Evolutionary conservation across 2,888 invertebrate genomes (phyloP), one percentile per base, ranked within the genome.

Genomic region (Dichetophora obliterata): DNA sequence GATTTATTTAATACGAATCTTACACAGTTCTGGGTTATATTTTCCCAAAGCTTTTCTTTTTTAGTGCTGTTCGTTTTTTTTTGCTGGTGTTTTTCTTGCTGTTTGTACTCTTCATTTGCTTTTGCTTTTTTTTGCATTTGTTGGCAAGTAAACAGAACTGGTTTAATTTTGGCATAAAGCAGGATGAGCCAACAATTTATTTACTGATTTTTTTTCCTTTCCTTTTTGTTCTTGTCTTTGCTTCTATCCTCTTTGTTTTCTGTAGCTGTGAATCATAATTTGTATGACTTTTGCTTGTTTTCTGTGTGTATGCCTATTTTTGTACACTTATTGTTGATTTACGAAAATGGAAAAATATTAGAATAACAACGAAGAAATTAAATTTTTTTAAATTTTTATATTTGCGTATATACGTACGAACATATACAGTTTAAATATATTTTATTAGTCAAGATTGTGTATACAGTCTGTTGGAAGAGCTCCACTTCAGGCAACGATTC

Each of bases 1-100:
- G 79, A 81, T 79, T 81, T 81, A 79, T 79, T 80, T 79, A 77
- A 79, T 79, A 61, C 71, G 63, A 76, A 80, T 70, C 75, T 70
- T 75, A 77, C 70, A 72, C 77, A 77, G 76, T 80, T 77, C 61
- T 66, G 63, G 48, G 54, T 72, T n/a, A 76, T 65, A 31, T 78
- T 71, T 68, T 65, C 65, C 37, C 43, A 0, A 43, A 31, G 65
- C 75, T 66, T 75, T 31, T 52, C 16, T 68, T 37, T 8, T 50
- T 19, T 31, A 8, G 37, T 8, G 27, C 43, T 57, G 6, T 31
- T 43, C 22, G 37, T 61, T 48, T n/a, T 54, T 50, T 22, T 34
- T 11, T 54, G 0, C 22, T 50, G 8, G 52, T 27, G 70, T 73
- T 71, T 50, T 69, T 59, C 75, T 52, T 9, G 70, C 1, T 74